These are phyloP conservation scores for Endomychus coccineus DNA, from an alignment of 2,888 invertebrate genomes.

Conservation along the genomic window DNA sequence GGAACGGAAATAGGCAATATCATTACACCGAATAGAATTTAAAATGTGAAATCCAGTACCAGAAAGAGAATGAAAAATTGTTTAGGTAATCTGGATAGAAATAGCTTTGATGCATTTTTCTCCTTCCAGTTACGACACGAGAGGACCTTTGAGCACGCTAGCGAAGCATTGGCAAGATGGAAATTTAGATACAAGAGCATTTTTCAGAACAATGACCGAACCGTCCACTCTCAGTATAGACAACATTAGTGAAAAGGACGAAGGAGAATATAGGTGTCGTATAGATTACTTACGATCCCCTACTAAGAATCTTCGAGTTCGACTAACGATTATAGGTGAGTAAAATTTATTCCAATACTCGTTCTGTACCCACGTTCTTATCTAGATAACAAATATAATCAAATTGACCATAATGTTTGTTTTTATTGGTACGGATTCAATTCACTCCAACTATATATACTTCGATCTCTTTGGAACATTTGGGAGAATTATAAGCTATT, in stretches of 20 bases:
- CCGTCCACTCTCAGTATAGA: conserved; percentile 63
- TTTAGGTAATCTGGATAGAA: too few species aligned
- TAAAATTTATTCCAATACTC: background rate
- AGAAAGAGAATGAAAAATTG: too few species aligned
- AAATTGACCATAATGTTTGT: too few species aligned
- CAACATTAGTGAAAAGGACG: conserved; percentile 57
- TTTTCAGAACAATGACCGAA: conserved; percentile 60
- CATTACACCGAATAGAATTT: too few species aligned
- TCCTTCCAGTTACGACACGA: conserved; percentile 60
- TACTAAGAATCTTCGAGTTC: conserved; percentile 66
- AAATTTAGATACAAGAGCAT: conserved; percentile 58
- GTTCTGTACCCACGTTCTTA: background rate
- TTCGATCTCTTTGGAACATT: too few species aligned
- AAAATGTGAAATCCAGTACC: too few species aligned
- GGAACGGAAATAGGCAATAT: too few species aligned
- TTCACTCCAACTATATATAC: too few species aligned
- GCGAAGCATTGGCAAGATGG: conserved; percentile 66
- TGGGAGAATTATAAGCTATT: too few species aligned
- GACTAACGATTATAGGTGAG: conserved; percentile 69
- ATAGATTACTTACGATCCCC: conserved; percentile 76
- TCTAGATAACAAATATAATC: too few species aligned
- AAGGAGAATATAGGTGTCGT: conserved; percentile 71
- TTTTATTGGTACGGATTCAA: too few species aligned
- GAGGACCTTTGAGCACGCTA: conserved; percentile 50
- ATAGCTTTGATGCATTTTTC: too few species aligned